Conservation (phyloP, 2,113 vertebrate genomes). For the Tamias sibiricus region DNA sequence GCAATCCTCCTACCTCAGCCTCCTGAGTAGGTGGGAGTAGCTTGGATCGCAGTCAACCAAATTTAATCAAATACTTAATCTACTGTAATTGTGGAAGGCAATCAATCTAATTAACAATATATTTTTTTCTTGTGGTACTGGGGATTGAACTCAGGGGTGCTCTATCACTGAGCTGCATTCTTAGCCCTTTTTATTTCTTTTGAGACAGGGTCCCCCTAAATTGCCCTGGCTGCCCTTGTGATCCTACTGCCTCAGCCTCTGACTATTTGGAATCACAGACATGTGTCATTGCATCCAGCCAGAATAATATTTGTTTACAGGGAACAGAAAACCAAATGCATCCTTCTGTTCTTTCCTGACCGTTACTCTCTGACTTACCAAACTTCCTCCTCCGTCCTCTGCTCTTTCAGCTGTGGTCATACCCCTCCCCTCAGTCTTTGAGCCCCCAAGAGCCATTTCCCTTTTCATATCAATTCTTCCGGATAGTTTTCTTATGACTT, state of each 20-base stretch:
- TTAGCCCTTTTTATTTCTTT: too few species aligned
- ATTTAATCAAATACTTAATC: conserved; percentile 5
- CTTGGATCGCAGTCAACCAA: neutral
- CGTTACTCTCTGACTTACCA: neutral
- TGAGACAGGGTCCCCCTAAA: too few species aligned
- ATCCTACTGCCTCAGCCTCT: too few species aligned
- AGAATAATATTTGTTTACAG: neutral
- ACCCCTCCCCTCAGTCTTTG: neutral
- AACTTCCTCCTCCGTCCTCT: neutral
- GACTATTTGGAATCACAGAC: too few species aligned
- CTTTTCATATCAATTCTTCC: neutral
- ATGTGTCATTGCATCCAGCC: neutral
- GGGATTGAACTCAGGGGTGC: too few species aligned
- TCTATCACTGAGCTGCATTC: too few species aligned
- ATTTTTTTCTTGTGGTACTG: too few species aligned
- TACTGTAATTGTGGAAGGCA: conserved; percentile 3
- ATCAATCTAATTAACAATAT: conserved; percentile 2
- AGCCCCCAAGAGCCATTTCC: neutral
- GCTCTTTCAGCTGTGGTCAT: neutral
- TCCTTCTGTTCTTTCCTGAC: neutral
- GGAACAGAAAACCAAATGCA: neutral
- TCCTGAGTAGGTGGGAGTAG: neutral
- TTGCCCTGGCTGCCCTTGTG: neutral
- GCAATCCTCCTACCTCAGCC: too few species aligned
- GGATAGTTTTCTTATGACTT: neutral